Base-by-base conservation (phyloP, 2,888 invertebrate species). In the Agrotis exclamationis region DNA sequence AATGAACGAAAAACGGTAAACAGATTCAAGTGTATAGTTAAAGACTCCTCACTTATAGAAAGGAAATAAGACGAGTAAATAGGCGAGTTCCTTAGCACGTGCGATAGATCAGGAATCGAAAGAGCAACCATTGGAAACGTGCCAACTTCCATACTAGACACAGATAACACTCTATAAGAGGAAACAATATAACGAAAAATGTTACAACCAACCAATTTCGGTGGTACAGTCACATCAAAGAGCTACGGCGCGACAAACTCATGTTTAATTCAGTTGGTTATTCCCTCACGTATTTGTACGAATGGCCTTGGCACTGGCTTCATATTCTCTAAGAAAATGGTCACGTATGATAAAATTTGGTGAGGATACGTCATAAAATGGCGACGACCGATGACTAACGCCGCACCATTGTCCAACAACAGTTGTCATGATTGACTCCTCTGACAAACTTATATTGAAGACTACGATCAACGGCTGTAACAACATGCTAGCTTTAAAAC, bases 81-180 rank as follows among this genome's bases (percentile, higher is more conserved):
- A 64, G 70, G 56, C 51, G 24, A 78, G 70, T 57, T 75, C 67
- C 70, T 73, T 57, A 75, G 60, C 70, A 74, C 60, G 68, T 66
- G 73, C 60, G 63, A 62, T 59, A 70, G 56, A 57, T 81, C 62
- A 82, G 53, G 53, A 76, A 82, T 71, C 69, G 85, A 88, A 86
- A 85, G 79, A 86, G 85, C 82, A 89, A 88, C 86, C 77, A 82
- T 88, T 91, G 94, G 93, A 86, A 70, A 66, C 48, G 67, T 83
- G 93, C 95, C 95, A 95, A 92, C 90, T 87, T 90, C 91, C 91
- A 88, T 91, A 90, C 87, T 82, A 84, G 88, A 85, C 80, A 76
- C 70, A 85, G 86, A 83, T 72, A 63, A 60, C 74, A 64, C 72
- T 62, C 73, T 74, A 72, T 74, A 79, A 66, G 71, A 70, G 76